Evolutionary conservation across 2,113 vertebrate species (phyloP).

Genomic region (Zosterops pallidus): DNA sequence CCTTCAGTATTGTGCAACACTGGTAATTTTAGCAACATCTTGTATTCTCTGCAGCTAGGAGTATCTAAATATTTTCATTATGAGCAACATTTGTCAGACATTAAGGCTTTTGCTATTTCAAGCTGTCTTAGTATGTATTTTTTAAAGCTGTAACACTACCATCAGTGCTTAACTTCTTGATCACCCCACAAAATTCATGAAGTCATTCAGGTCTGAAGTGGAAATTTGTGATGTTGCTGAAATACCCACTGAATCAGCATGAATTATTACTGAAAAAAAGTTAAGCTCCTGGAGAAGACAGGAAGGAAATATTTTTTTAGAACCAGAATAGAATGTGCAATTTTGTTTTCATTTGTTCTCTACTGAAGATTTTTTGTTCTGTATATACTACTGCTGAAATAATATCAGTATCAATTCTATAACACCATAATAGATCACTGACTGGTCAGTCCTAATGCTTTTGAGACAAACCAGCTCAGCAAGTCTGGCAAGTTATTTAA

Average conservation of each 20-base stretch:
- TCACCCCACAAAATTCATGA: not conserved
- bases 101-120: not conserved
- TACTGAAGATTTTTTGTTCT: not conserved
- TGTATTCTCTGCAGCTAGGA: not conserved
- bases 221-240: not conserved
- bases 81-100: not conserved
- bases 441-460: not conserved
- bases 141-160: not conserved
- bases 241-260: not conserved
- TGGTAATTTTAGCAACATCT: constrained; percentile 19
- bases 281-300: not conserved
- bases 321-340: not conserved
- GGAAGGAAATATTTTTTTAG: not conserved
- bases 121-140: not conserved
- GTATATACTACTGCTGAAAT: not conserved
- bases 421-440: not conserved
- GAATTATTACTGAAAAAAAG: not conserved
- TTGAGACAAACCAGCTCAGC: not conserved
- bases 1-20: not conserved
- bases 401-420: not conserved
- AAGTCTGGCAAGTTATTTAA: constrained; percentile 11
- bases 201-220: not conserved
- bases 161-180: not conserved
- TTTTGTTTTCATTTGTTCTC: not conserved
- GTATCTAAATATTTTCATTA: constrained; percentile 36